Base-by-base conservation (phyloP, 2,113 vertebrate species). In the Malurus melanocephalus region DNA sequence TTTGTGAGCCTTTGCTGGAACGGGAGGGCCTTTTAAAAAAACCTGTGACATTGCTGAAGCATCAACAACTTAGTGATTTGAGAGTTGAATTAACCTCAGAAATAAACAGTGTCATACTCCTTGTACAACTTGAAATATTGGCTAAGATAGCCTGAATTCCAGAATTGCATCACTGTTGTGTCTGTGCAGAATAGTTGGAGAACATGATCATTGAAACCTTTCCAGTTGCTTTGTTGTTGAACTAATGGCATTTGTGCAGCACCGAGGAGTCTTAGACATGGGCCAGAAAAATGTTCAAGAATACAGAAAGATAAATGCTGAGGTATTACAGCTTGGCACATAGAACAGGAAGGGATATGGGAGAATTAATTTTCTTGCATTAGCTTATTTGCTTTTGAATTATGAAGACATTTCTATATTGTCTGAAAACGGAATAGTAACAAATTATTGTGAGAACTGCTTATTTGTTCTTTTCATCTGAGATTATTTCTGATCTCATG, bases 371-470 rank as follows among this genome's bases (percentile, higher is more conserved):
- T 87, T 69, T 64, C 64, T 91, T 92, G 35, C 35, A 64, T 83
- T 66, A 71, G 40, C 42, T 77, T 91, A 80, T 40, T 93, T 80
- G 61, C 60, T 87, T 93, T 77, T 3, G n/a, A 94, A 83, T 90
- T 88, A 85, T 45, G 86, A 73, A 90, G 81, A 74, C 43, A 32
- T 61, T 72, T 88, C 38, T 77, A 12, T 80, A 75, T 84, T 92
- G 87, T 90, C 71, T 88, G 66, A 75, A 89, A 93, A 85, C 32
- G n/a, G 59, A 91, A 64, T 52, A 60, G 53, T 64, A 46, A 72
- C 62, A 69, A 51, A 71, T 85, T 33, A 60, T 83, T 88, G 57
- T 57, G 77, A 57, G 72, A 72, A 33, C 16, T 78, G 66, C 60
- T 75, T 91, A 46, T 42, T 82, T 65, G 6, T 60, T 94, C 59